A percentile compares a stretch with the other conserved stretches of the same genome.
phyloP scores from a whole-genome alignment of 2,797 vertebrate genomes.

The Euthynnus affinis region DNA sequence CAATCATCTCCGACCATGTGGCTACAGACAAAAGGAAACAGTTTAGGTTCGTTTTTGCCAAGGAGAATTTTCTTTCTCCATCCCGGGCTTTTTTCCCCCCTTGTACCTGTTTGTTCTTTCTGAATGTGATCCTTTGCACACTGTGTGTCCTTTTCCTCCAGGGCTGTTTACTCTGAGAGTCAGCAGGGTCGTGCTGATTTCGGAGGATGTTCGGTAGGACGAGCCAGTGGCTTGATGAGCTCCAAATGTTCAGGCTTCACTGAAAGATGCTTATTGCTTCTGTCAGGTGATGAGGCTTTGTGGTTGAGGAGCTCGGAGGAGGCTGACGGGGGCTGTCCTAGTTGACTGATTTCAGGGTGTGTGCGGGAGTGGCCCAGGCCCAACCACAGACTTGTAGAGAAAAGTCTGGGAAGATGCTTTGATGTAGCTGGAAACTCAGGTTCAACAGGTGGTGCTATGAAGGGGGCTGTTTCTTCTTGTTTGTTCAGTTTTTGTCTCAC shows the following conservation, averaged over 20 bases:
- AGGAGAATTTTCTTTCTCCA: slow-evolving; percentile 48
- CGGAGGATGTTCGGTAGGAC: slow-evolving; percentile 46
- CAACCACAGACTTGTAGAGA: slow-evolving; percentile 59
- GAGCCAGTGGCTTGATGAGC: slow-evolving; percentile 54
- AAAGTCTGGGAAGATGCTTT: slow-evolving; percentile 58
- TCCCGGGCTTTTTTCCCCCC: slow-evolving; percentile 40
- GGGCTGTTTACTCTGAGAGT: slow-evolving; percentile 62
- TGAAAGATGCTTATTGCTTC: slow-evolving; percentile 60
- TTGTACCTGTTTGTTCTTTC: slow-evolving; percentile 72
- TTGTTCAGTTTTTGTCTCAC: slow-evolving; percentile 45
- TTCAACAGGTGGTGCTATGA: slow-evolving; percentile 50
- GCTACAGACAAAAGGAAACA: slow-evolving; percentile 73
- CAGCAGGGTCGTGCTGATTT: slow-evolving; percentile 51
- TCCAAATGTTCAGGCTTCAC: slow-evolving; percentile 63
- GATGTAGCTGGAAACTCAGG: slow-evolving; percentile 48
- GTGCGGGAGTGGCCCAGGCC: slow-evolving; percentile 53
- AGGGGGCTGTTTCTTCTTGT: slow-evolving; percentile 9
- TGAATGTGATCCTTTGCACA: slow-evolving; percentile 31
- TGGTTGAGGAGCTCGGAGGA: slow-evolving; percentile 42
- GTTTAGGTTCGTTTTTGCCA: slow-evolving; percentile 68
- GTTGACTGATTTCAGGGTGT: slow-evolving; percentile 71
- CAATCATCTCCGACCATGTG: slow-evolving; percentile 78
- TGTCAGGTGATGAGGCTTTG: slow-evolving; percentile 76
- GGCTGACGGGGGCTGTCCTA: slow-evolving; percentile 41
- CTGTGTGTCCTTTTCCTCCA: slow-evolving; percentile 34